Percentiles rank a stretch among this genome's conserved stretches.
phyloP scores from a whole-genome alignment of 2,797 vertebrate genomes.

The Phoebastria nigripes region DNA sequence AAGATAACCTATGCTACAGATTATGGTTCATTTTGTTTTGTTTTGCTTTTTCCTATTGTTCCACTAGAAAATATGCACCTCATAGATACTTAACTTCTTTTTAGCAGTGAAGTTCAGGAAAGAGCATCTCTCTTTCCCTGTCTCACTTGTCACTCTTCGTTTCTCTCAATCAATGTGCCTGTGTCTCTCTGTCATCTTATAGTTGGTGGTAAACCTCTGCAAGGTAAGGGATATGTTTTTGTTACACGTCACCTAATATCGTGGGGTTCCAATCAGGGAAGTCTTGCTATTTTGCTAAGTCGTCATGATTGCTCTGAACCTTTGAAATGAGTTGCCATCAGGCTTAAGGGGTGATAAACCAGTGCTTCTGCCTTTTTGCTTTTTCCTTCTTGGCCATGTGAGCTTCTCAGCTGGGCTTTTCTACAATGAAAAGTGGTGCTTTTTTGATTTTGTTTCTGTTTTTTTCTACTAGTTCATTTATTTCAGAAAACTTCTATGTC shows the following conservation, averaged over 20 bases:
- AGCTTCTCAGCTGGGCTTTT: not conserved
- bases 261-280: not conserved
- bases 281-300: not conserved
- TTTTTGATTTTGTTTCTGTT: fast-evolving
- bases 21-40: not conserved
- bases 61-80: not conserved
- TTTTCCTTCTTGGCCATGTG: not conserved
- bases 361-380: not conserved
- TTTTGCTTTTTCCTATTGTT: not conserved
- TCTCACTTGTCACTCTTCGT: not conserved
- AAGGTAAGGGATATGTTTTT: not conserved
- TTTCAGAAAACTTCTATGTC: not conserved
- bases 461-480: not conserved
- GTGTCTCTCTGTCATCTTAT: not conserved
- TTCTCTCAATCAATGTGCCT: not conserved
- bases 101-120: not conserved
- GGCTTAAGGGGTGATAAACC: not conserved
- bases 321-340: not conserved
- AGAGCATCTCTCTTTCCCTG: not conserved
- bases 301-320: not conserved
- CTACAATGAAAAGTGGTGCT: not conserved
- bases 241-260: not conserved
- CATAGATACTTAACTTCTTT: not conserved
- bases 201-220: not conserved
- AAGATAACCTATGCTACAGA: not conserved